Evolutionary conservation across 2,888 invertebrate genomes (phyloP), one percentile per base, ranked within the genome.

Genomic region (Torymus auratus): DNA sequence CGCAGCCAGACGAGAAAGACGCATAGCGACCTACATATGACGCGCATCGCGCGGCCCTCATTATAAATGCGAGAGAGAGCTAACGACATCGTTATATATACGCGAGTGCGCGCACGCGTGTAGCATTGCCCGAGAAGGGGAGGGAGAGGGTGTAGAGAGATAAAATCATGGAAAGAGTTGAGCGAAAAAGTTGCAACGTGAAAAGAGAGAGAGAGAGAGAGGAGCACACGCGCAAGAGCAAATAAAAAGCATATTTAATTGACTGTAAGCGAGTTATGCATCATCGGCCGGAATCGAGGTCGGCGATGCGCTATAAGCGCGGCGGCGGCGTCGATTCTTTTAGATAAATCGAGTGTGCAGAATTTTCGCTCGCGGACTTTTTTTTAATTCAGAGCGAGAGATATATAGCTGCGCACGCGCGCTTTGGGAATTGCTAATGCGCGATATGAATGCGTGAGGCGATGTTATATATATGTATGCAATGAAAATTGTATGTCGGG

Each of bases 11-110:
- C 20, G 14, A n/a, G 23, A 67, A 4, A 20, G 53, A 61, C 52
- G 53, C 78, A 65, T 60, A 56, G 56, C 12, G 81, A 81, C 77
- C 81, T 81, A 81, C 73, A 81, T 77, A 53, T 53, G 60, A 28
- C 17, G 56, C 28, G 65, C 71, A 50, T 17, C 61, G 71, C 64
- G 58, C n/a, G 15, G 55, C 56, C 67, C 80, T 76, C 80, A 72
- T 76, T 80, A 80, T 80, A 76, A 72, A 76, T 72, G 71, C 67
- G 23, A 20, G 20, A 72, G 23, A 20, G 20, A 72, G 23, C 71
- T 76, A 80, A 80, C 75, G 70, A 68, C 75, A 75, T 75, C 60
- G 65, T 75, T 79, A 75, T 64, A 75, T 64, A 20, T 14, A 15
- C 55, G 53, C 52, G 5, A 14, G 17, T 17, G 20, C 52, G 5